Evolutionary conservation across 2,113 vertebrate species (phyloP).

Genomic region (Poeciliopsis turrubarensis): DNA sequence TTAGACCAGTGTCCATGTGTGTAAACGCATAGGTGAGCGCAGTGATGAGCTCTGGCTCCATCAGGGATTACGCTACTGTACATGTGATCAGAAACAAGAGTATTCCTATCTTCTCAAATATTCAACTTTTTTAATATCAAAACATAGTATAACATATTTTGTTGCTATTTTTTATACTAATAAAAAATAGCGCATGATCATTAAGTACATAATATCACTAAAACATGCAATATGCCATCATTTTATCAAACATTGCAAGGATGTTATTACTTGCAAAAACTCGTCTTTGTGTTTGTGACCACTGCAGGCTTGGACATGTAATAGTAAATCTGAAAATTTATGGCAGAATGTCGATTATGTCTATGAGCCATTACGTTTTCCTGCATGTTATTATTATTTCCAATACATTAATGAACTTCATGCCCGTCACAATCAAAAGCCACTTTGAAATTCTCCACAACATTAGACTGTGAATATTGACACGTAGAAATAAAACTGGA

Average conservation of each 20-base stretch:
- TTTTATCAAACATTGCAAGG: background rate
- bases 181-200: background rate
- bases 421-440: background rate
- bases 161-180: background rate
- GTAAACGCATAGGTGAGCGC: background rate
- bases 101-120: background rate
- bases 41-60: slow-evolving; percentile 1
- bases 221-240: background rate
- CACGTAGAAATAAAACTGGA: background rate
- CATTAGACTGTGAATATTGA: background rate
- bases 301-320: too few relatives aligned
- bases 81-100: slow-evolving; percentile 7
- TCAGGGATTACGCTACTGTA: slow-evolving; percentile 5
- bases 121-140: background rate
- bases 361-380: too few relatives aligned
- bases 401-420: too few relatives aligned
- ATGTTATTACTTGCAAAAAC: too few relatives aligned
- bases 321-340: too few relatives aligned
- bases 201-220: background rate
- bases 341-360: too few relatives aligned
- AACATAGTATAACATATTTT: background rate
- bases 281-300: too few relatives aligned
- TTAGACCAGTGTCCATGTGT: slow-evolving; percentile 1
- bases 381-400: too few relatives aligned
- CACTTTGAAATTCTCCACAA: background rate